Evolutionary conservation across 2,113 vertebrate species (phyloP), one percentile per base, ranked within the genome.

Genomic region (Anoura caudifer): DNA sequence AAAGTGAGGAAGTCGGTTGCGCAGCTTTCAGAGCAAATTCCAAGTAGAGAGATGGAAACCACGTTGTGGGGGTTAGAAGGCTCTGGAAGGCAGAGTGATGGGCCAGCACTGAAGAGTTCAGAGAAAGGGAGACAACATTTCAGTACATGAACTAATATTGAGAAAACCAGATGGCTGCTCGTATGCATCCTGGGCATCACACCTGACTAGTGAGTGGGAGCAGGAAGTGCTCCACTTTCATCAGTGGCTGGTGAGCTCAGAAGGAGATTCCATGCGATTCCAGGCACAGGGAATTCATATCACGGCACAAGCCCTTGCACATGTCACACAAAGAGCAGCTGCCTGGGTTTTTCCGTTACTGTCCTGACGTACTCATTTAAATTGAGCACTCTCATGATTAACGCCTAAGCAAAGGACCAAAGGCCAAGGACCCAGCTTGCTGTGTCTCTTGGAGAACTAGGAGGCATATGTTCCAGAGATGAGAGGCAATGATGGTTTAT

Each of bases 391-490:
- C 47, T 16, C 5, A 5, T 28, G 56, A 69, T 87, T 86, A 59
- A 54, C 67, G 20, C 79, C 47, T 20, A 7, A 10, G n/a, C 7
- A 10, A 84, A 90, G n/a, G n/a, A 36, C 24, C 22, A 28, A 95
- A 38, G 19, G 50, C 86, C 52, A 22, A 80, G 77, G 22, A 19
- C 50, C 16, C 33, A 83, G 76, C 43, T 81, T 91, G 72, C 50
- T 76, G 36, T 33, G 80, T 95, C 94, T 47, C n/a, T 84, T 70
- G 59, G 65, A 94, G 67, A 97, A 89, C 41, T 36, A 56, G 20
- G 5, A 95, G 28, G 1, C 0, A 0, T 72, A 6, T 63, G 73
- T 96, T n/a, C 16, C n/a, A 50, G 31, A 31, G 36, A 87, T 12
- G 19, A 84, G 93, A 90, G 85, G 1, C 33, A 69, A 61, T 38